phyloP scores from a whole-genome alignment of 2,888 invertebrate genomes.

The Boloria euphrosyne region DNA sequence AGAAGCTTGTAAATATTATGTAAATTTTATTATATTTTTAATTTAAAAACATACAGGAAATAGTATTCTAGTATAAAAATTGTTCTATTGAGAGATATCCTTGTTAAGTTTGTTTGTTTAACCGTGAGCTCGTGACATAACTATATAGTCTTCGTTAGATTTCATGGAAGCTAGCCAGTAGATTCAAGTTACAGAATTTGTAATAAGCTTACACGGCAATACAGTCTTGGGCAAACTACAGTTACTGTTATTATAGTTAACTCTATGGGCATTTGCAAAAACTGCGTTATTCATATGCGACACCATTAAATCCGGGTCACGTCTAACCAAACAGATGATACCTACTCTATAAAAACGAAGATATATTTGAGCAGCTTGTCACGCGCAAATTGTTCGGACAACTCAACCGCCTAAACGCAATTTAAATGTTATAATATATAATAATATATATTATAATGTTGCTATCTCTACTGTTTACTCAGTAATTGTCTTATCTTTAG shows the following conservation, averaged over 20 bases:
- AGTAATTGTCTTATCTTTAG: too few relatives aligned
- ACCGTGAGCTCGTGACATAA: constrained; percentile 22
- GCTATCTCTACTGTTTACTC: too few relatives aligned
- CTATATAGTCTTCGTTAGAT: constrained; percentile 32
- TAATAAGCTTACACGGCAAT: constrained; percentile 39
- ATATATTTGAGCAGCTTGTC: constrained; percentile 17
- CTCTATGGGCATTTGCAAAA: constrained; percentile 9
- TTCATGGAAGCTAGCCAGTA: constrained; percentile 41
- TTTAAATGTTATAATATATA: too few relatives aligned
- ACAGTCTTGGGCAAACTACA: constrained; percentile 29
- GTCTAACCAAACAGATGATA: constrained; percentile 24
- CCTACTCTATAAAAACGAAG: constrained; percentile 17
- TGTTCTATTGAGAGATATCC: neutral
- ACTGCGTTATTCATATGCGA: constrained; percentile 29
- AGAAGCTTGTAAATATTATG: neutral
- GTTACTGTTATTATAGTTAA: neutral
- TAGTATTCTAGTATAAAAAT: neutral
- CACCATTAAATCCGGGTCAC: constrained; percentile 30
- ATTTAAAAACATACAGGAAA: neutral
- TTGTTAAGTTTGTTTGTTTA: constrained; percentile 18
- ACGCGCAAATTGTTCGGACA: neutral
- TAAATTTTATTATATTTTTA: neutral
- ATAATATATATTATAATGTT: too few relatives aligned
- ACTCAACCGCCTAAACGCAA: neutral
- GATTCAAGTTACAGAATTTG: constrained; percentile 39